Percentiles rank a stretch among this genome's conserved stretches.
phyloP scores from a whole-genome alignment of 1,140 invertebrate genomes.

The Lordiphosa clarofinis region DNA sequence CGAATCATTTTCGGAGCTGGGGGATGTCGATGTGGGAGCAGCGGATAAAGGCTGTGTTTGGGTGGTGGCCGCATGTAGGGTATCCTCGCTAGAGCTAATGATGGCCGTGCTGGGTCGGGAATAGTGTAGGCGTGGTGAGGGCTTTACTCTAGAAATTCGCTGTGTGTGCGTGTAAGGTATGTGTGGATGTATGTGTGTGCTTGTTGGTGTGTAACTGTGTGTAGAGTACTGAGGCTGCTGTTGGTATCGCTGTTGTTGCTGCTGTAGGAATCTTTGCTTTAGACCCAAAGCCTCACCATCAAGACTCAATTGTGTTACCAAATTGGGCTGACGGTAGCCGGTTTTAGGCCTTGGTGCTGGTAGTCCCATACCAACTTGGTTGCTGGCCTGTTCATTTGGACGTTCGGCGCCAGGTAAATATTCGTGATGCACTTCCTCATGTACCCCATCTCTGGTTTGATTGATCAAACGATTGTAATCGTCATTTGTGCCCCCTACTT shows the following conservation, averaged over 20 bases:
- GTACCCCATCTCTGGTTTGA: slow-evolving; percentile 50
- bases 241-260: slow-evolving; percentile 13
- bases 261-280: slow-evolving; percentile 41
- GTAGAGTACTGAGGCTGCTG: slow-evolving; percentile 2
- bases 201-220: slow-evolving; percentile 4
- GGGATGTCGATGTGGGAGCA: slow-evolving; percentile 3
- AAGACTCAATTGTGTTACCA: slow-evolving; percentile 24
- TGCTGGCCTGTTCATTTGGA: slow-evolving; percentile 8
- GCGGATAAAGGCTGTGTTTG: slow-evolving; percentile 13
- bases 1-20: slow-evolving; percentile 10
- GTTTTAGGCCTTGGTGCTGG: neutral
- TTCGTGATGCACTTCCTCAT: slow-evolving; percentile 66
- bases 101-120: slow-evolving; percentile 11
- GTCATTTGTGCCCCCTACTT: slow-evolving; percentile 62
- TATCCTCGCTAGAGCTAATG: slow-evolving; percentile 62
- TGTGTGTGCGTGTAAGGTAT: slow-evolving; percentile 8
- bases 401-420: slow-evolving; percentile 58
- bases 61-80: slow-evolving; percentile 30
- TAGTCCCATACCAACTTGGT: neutral
- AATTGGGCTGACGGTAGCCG: slow-evolving; percentile 4
- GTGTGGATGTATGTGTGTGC: slow-evolving; percentile 14
- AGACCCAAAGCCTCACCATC: slow-evolving; percentile 35
- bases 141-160: neutral
- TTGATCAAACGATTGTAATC: slow-evolving; percentile 60
- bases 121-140: slow-evolving; percentile 3